These are phyloP conservation scores for Amphimallon solstitiale DNA, from an alignment of 2,888 invertebrate species.

Conservation along the genomic window DNA sequence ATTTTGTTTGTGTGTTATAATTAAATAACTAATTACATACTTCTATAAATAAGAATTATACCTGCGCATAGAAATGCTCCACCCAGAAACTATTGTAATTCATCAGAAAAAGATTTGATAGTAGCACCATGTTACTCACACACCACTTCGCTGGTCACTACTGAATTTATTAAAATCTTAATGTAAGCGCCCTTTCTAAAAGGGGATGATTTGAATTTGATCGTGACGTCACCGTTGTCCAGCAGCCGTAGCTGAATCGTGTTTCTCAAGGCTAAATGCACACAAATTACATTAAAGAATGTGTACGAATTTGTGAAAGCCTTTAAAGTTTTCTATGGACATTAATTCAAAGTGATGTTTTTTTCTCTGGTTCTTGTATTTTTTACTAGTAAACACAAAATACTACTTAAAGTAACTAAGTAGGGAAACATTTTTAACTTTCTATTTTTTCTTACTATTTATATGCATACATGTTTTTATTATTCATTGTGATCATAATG, in stretches of 20 bases:
- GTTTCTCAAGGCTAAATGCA: not conserved
- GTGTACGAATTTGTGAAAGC: too few species aligned
- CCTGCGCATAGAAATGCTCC: constrained; percentile 6
- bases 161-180: not conserved
- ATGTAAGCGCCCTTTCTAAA: not conserved
- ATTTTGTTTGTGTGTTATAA: too few species aligned
- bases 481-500: too few species aligned
- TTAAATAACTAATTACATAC: not conserved
- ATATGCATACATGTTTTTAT: too few species aligned
- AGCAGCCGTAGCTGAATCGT: constrained; percentile 18
- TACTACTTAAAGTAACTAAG: too few species aligned
- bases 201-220: constrained; percentile 30
- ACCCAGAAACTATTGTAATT: constrained; percentile 19
- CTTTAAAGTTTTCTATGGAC: too few species aligned
- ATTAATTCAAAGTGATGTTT: not conserved
- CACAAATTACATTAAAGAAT: too few species aligned
- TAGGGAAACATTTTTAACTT: too few species aligned
- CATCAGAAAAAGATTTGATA: constrained; percentile 5
- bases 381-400: too few species aligned
- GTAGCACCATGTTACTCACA: constrained; percentile 1
- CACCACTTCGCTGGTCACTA: constrained; percentile 1
- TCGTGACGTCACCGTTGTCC: constrained; percentile 35
- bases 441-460: too few species aligned
- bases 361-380: too few species aligned
- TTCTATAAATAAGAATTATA: not conserved